These are phyloP conservation scores for Auanema sp. DNA, from an alignment of 2,888 invertebrate species.

Conservation along the genomic window DNA sequence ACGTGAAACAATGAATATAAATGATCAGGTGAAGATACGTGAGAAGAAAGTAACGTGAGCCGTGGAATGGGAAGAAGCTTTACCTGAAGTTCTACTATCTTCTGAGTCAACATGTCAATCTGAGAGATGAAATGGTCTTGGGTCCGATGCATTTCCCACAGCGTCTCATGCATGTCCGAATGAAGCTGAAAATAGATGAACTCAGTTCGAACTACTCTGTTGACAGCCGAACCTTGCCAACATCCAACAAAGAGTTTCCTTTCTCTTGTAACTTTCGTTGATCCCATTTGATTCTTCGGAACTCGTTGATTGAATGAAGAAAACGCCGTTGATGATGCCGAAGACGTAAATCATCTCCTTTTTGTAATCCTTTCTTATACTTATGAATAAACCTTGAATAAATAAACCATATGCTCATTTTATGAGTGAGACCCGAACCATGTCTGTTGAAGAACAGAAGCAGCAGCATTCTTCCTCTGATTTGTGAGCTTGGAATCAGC, in stretches of 20 bases:
- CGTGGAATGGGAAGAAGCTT: no score
- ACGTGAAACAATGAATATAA: no score
- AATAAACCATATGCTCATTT: not conserved
- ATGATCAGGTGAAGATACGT: no score
- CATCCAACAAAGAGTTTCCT: constrained; percentile 97
- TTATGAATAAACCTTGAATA: constrained; percentile 61
- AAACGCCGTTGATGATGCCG: constrained; percentile 61
- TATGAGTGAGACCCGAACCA: constrained; percentile 74
- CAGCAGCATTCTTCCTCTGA: constrained; percentile 99
- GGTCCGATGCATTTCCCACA: constrained; percentile 63
- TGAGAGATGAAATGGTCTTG: constrained; percentile 62
- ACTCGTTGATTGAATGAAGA: constrained; percentile 66
- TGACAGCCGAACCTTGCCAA: constrained; percentile 86
- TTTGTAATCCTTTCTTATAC: constrained; percentile 56
- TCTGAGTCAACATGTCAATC: constrained; percentile 60
- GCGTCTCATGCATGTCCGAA: constrained; percentile 62
- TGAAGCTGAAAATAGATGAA: constrained; percentile 47
- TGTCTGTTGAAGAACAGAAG: constrained; percentile 96
- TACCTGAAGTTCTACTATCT: constrained; percentile 57
- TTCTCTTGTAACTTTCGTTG: constrained; percentile 67
- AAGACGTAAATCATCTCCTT: constrained; percentile 63
- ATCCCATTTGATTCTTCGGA: constrained; percentile 89
- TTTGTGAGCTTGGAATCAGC: constrained; percentile 99
- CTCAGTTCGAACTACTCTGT: not conserved
- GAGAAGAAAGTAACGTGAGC: no score